Conservation (phyloP, 2,113 vertebrate genomes). For the Isichthys henryi region DNA sequence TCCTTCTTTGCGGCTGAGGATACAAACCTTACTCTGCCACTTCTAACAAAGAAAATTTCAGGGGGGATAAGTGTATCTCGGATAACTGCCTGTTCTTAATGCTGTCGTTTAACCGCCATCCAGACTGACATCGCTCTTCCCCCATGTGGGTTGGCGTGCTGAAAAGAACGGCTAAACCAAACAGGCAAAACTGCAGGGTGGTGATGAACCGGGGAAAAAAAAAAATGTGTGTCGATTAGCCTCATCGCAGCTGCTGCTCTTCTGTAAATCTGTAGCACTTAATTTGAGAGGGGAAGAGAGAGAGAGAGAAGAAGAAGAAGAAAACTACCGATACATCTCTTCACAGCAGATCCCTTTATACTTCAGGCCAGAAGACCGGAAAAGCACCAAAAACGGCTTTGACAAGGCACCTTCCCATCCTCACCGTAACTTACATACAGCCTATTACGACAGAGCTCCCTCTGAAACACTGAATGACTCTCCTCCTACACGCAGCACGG, state of each 20-base stretch:
- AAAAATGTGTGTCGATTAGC: no score
- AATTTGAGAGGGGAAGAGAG: neutral
- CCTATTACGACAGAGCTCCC: neutral
- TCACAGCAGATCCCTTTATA: conserved; percentile 29
- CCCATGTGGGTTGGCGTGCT: neutral
- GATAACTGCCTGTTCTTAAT: neutral
- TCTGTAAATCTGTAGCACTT: neutral
- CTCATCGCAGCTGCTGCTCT: neutral
- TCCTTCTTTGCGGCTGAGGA: neutral
- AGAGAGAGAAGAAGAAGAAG: neutral
- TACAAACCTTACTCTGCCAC: neutral
- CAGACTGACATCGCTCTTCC: neutral
- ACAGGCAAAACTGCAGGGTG: neutral
- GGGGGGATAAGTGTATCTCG: neutral
- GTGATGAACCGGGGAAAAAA: neutral
- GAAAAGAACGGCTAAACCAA: neutral
- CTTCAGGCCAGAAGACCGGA: conserved; percentile 23
- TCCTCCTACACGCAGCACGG: neutral
- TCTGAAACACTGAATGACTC: neutral
- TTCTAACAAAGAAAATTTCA: neutral
- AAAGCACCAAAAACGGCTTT: conserved; percentile 32
- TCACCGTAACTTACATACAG: neutral
- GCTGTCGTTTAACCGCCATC: neutral
- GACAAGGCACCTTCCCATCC: conserved; percentile 21
- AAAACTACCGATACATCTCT: conserved; percentile 23